These are phyloP conservation scores for Parauchenoglanis punctatus DNA, from an alignment of 2,797 vertebrate genomes.

Conservation along the genomic window DNA sequence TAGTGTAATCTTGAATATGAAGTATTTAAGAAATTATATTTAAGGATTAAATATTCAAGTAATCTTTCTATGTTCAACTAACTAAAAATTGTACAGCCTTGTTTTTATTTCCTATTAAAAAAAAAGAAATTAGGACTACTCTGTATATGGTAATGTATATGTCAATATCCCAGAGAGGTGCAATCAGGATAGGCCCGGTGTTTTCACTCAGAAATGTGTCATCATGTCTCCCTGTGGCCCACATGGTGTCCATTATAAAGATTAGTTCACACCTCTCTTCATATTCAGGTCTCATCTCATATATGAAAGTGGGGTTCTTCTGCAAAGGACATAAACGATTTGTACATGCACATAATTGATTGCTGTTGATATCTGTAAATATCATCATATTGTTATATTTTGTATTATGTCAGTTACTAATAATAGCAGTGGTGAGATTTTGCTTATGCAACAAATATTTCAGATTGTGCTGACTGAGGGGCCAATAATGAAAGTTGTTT, in stretches of 20 bases:
- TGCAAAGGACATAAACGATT: background rate
- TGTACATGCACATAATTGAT: background rate
- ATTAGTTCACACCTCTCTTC: background rate
- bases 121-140: too few relatives aligned
- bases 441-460: background rate
- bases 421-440: background rate
- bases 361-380: background rate
- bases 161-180: background rate
- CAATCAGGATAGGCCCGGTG: background rate
- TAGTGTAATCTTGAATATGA: too few relatives aligned
- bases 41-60: too few relatives aligned
- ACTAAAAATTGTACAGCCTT: background rate
- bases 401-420: slow-evolving; percentile 5
- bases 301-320: background rate
- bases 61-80: too few relatives aligned
- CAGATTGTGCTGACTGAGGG: slow-evolving; percentile 8
- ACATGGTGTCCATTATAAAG: background rate
- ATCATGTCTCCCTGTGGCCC: slow-evolving; percentile 5
- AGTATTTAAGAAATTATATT: too few relatives aligned
- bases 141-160: background rate
- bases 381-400: background rate
- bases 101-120: too few relatives aligned
- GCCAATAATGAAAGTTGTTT: background rate
- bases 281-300: background rate
- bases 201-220: background rate